Percentiles rank a stretch among this genome's conserved stretches.
phyloP scores from a whole-genome alignment of 1,140 invertebrate genomes.

The Aphaenogaster floridana region DNA sequence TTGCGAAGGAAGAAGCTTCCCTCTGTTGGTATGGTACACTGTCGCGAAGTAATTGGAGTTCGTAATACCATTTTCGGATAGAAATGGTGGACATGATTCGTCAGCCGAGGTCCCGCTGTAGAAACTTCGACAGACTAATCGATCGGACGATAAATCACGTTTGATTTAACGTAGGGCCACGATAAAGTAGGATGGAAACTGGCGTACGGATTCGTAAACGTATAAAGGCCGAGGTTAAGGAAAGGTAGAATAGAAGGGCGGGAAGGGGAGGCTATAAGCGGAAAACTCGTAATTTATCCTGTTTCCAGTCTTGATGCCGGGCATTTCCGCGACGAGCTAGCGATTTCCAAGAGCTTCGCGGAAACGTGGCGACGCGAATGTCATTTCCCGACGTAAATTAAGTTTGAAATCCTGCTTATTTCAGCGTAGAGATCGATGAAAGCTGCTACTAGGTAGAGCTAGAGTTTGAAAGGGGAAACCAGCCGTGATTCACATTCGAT shows the following conservation, averaged over 20 bases:
- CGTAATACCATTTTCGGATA: conserved; percentile 55
- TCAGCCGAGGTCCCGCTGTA: conserved; percentile 11
- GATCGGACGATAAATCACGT: conserved; percentile 64
- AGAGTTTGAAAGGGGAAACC: conserved; percentile 63
- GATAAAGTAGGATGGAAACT: conserved; percentile 66
- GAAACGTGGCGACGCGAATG: conserved; percentile 72
- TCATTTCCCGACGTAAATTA: conserved; percentile 75
- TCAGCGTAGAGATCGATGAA: conserved; percentile 62
- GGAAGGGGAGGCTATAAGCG: conserved; percentile 70
- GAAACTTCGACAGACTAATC: conserved; percentile 53
- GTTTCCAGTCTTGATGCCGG: conserved; percentile 72
- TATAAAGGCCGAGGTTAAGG: conserved; percentile 63
- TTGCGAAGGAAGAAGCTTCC: not conserved
- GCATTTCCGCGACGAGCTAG: conserved; percentile 73
- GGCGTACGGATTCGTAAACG: conserved; percentile 69
- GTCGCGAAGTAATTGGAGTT: conserved; percentile 37
- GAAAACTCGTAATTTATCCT: conserved; percentile 78
- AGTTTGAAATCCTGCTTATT: conserved; percentile 72
- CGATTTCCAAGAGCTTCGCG: conserved; percentile 73
- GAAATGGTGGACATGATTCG: conserved; percentile 45
- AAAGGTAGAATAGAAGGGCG: conserved; percentile 51
- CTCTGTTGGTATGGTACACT: not conserved
- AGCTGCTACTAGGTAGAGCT: conserved; percentile 53
- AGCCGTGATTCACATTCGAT: conserved; percentile 64
- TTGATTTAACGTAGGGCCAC: conserved; percentile 48